These are phyloP conservation scores for Limnephilus auricula DNA, from an alignment of 2,888 invertebrate genomes.

Conservation along the genomic window DNA sequence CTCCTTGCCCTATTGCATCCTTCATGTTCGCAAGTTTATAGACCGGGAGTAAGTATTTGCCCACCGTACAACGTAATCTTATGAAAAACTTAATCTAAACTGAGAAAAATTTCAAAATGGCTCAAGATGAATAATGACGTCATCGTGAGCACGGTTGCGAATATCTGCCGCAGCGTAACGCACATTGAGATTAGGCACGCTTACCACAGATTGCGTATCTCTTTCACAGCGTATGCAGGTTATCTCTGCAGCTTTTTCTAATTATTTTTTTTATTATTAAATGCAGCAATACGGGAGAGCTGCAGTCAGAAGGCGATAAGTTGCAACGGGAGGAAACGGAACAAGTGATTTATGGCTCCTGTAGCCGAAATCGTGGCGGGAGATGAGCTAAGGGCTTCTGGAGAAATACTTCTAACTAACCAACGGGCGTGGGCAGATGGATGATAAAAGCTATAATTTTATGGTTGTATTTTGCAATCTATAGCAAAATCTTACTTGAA, in stretches of 20 bases:
- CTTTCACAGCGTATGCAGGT: background rate
- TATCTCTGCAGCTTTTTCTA: background rate
- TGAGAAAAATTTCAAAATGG: background rate
- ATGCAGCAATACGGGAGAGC: background rate
- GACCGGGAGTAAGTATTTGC: too few relatives aligned
- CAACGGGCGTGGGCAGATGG: background rate
- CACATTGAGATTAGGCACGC: background rate
- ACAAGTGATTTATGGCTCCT: slow-evolving; percentile 23
- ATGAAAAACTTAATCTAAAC: too few relatives aligned
- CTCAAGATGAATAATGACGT: background rate
- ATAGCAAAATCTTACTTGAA: background rate
- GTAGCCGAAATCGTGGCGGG: slow-evolving; percentile 8
- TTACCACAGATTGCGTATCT: background rate
- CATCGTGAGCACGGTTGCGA: too few relatives aligned
- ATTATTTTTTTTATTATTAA: slow-evolving; percentile 34
- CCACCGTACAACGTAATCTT: too few relatives aligned
- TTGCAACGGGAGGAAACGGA: slow-evolving; percentile 7
- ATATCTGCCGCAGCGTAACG: background rate
- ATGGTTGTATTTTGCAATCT: background rate
- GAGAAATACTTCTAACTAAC: background rate
- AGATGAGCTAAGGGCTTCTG: slow-evolving; percentile 19
- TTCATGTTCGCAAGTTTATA: too few relatives aligned
- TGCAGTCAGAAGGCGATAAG: slow-evolving; percentile 7
- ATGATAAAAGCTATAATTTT: background rate
- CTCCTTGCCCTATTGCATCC: too few relatives aligned